A percentile compares a stretch with the other conserved stretches of the same genome.
Evolutionary conservation across 2,113 vertebrate species (phyloP).

Genomic region (Chaetodon auriga): DNA sequence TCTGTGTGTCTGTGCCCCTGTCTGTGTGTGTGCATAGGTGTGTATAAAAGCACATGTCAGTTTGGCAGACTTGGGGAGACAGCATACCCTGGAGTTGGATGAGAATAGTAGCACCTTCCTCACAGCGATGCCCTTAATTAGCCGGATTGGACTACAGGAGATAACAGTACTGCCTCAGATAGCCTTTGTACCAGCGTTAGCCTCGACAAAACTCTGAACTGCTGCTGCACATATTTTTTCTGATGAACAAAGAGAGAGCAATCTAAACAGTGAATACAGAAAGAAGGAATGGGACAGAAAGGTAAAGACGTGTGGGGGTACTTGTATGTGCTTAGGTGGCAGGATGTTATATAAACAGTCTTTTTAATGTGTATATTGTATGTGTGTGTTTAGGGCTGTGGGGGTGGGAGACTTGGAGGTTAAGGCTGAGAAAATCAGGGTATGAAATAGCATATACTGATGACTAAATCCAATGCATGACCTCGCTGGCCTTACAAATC

Average conservation of each 20-base stretch:
- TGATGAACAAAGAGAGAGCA: constrained; percentile 32
- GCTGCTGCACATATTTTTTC: constrained; percentile 54
- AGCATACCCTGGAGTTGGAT: constrained; percentile 69
- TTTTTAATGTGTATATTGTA: not conserved
- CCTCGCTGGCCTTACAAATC: constrained; percentile 47
- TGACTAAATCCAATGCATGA: constrained; percentile 55
- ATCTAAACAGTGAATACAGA: not conserved
- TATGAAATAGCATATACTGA: constrained; percentile 44
- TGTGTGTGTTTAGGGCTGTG: constrained; percentile 3
- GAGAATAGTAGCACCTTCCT: constrained; percentile 76
- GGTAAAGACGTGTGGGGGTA: not conserved
- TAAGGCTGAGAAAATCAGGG: constrained; percentile 26
- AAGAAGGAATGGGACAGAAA: not conserved
- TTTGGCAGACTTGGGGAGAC: constrained; percentile 60
- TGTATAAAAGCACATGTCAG: constrained; percentile 52
- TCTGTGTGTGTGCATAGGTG: not conserved
- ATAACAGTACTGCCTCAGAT: constrained; percentile 65
- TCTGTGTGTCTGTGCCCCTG: not conserved
- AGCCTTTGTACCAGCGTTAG: constrained; percentile 65
- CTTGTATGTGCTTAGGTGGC: not conserved
- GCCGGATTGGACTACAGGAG: constrained; percentile 71
- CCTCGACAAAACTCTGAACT: constrained; percentile 53
- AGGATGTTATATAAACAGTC: constrained; percentile 29
- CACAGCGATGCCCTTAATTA: constrained; percentile 80
- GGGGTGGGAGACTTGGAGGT: constrained; percentile 19